Evolutionary conservation across 2,888 invertebrate species (phyloP), one percentile per base, ranked within the genome.

Genomic region (Pelosia muscerda): DNA sequence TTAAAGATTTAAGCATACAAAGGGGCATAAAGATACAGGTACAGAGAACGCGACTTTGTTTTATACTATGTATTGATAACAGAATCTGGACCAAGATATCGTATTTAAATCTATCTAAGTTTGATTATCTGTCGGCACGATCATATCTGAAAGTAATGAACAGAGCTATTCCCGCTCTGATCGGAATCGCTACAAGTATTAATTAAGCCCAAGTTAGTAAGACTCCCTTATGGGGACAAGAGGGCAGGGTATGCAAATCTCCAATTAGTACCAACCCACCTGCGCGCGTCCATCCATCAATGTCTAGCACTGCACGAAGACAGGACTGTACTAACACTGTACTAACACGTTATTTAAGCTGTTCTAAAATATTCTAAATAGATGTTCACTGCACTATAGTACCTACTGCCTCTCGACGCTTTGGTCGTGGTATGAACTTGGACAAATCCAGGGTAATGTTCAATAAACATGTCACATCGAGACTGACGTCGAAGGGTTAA

Each of bases 201-300:
- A 62, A 62, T 62, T n/a, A 49, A 62, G 53, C 26, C 11, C 28
- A 62, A 53, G 13, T 28, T 53, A 49, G 38, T 4, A 13, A 38
- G 15, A 22, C 22, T 3, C 26, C 26, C 38, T 19, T 26, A 10
- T 10, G 13, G 34, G 34, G 59, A 56, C 9, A 10, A 2, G 10
- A 15, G 61, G 13, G 61, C n/a, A 11, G 49, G 53, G 75, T 84
- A 89, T 89, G 88, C 87, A 88, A 89, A 90, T 84, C 78, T 84
- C 85, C 92, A 91, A 92, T 92, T 90, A 92, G 87, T 81, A 81
- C 76, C 78, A 76, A 77, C 78, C 81, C 73, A 80, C 76, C 74
- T 66, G 72, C 75, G 73, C 74, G 73, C 74, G 72, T 26, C 70
- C 81, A 86, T 89, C 87, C 71, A 84, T 89, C 88, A 89, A 78